A percentile compares a stretch with the other conserved stretches of the same genome.
Conservation (phyloP, 2,113 vertebrate genomes). For the Hyla sarda region DNA sequence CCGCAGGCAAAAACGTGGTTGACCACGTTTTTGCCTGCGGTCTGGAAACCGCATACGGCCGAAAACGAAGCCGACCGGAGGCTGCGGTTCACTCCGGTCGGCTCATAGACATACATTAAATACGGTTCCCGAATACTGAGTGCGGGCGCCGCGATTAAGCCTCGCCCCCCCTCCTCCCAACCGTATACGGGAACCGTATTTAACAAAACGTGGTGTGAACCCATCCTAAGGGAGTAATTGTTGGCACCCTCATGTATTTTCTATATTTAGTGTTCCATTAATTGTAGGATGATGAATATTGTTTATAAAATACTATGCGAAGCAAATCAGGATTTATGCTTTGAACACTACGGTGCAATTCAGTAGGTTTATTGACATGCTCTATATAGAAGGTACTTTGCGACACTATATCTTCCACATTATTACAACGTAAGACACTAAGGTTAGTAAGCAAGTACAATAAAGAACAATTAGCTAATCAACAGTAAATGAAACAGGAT, state of each 20-base stretch:
- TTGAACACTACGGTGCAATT: neutral
- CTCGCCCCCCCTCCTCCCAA: too few relatives aligned
- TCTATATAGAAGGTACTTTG: neutral
- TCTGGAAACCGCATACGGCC: too few relatives aligned
- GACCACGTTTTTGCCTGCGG: too few relatives aligned
- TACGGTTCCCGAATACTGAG: too few relatives aligned
- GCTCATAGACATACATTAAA: too few relatives aligned
- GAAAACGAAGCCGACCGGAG: too few relatives aligned
- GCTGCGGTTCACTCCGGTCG: too few relatives aligned
- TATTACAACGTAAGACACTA: neutral
- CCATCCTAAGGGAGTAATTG: neutral
- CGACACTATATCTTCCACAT: neutral
- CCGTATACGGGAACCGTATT: too few relatives aligned
- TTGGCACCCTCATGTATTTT: neutral
- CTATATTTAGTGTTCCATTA: neutral
- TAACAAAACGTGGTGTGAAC: too few relatives aligned
- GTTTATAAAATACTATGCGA: neutral
- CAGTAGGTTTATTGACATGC: neutral
- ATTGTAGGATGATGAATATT: neutral
- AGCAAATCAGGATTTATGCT: neutral
- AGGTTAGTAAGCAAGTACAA: neutral
- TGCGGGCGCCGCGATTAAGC: too few relatives aligned
- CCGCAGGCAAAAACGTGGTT: too few relatives aligned
- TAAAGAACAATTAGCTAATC: neutral
- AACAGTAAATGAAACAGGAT: neutral